Evolutionary conservation across 2,888 invertebrate species (phyloP), one percentile per base, ranked within the genome.

Genomic region (Amiota communis): DNA sequence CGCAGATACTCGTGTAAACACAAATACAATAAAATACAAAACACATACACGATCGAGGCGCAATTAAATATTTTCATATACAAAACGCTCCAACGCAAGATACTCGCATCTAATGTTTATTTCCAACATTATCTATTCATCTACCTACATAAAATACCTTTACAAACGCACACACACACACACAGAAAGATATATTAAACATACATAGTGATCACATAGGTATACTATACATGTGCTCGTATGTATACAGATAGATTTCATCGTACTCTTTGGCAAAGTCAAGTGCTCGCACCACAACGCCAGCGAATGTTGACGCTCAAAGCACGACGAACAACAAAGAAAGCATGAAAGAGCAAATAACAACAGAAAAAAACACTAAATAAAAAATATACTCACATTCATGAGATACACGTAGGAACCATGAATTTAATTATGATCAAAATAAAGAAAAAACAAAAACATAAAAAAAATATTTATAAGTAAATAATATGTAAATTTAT

Each of bases 391-490:
- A 36, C 36, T 36, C 36, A 36, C 61, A 64, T 78, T 75, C 57
- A 61, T 71, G 72, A 83, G 72, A 75, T 78, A 82, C 85, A 81
- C 82, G 20, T n/a, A 36, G 36, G 85, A 82, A 85, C 81, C 86
- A 85, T 83, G 86, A 84, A 83, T 83, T 85, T 85, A 83, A 83
- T 83, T 83, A 83, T 83, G 83, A 83, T 83, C 81, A 80, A 79
- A 77, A 70, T 0, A 59, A 17, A 36, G 6, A 36, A 6, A 36
- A 23, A 23, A 23, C 23, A 23, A 23, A 23, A 23, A 23, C 23
- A 70, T 4, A 59, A 17, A 36, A 36, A 36, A 6, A 6, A 36
- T 36, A 36, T 36, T 36, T 36, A n/a, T n/a, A 36, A 36, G 36
- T 36, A 36, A 36, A 36, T 36, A 36, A 36, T 36, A 36, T 36